These are phyloP conservation scores for Hippocampus guttulatus DNA, from an alignment of 2,113 vertebrate species.

Conservation along the genomic window DNA sequence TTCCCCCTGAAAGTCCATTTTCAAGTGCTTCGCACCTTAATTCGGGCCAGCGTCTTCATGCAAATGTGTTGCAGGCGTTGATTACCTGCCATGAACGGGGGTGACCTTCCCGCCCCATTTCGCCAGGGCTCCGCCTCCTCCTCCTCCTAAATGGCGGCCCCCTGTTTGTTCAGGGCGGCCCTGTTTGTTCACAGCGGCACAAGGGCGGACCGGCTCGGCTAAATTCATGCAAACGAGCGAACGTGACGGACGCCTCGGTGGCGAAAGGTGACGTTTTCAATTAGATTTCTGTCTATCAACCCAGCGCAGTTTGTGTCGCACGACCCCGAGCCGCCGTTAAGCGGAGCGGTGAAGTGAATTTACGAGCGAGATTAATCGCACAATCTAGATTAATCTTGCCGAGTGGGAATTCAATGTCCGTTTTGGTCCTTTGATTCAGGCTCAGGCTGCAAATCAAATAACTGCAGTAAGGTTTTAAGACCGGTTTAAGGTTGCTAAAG, in stretches of 20 bases:
- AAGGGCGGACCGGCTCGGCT: background rate
- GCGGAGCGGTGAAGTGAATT: constrained; percentile 53
- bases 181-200: constrained; percentile 39
- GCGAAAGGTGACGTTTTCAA: constrained; percentile 42
- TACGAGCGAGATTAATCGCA: constrained; percentile 37
- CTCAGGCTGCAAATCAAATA: no score
- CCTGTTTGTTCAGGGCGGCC: background rate
- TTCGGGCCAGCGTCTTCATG: constrained; percentile 36
- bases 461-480: no score
- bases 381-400: constrained; percentile 11
- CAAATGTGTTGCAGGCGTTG: constrained; percentile 52
- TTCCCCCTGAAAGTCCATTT: no score
- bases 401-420: constrained; percentile 11
- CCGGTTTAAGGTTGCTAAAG: no score
- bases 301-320: constrained; percentile 23
- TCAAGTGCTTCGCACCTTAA: background rate
- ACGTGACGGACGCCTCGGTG: constrained; percentile 45
- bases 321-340: constrained; percentile 50
- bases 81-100: constrained; percentile 49
- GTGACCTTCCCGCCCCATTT: constrained; percentile 52
- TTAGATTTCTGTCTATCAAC: constrained; percentile 33
- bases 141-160: background rate
- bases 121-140: constrained; percentile 14
- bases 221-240: constrained; percentile 29
- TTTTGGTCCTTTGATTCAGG: constrained; percentile 2